phyloP scores from a whole-genome alignment of 2,113 vertebrate genomes.

The Oncorhynchus masou region DNA sequence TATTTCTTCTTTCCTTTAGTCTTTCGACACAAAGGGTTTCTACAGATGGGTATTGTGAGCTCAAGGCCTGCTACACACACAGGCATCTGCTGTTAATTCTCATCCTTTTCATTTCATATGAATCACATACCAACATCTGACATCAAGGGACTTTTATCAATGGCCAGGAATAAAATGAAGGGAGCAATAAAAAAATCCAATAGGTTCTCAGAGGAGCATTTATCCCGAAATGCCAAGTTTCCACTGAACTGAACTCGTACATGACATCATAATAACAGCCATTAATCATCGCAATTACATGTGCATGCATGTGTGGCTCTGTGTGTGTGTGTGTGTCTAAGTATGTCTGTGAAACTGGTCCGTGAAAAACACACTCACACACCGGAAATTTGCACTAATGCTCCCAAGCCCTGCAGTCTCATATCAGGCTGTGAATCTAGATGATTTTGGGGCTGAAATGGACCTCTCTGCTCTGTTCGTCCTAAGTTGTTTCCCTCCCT shows the following conservation, averaged over 20 bases:
- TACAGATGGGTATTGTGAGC: too few species aligned
- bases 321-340: too few species aligned
- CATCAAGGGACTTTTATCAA: constrained; percentile 27
- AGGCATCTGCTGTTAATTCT: constrained; percentile 1
- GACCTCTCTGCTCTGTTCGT: neutral
- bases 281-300: constrained; percentile 18
- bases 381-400: neutral
- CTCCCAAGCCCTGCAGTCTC: neutral
- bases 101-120: constrained; percentile 13
- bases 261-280: constrained; percentile 38
- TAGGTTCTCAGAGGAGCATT: constrained; percentile 8
- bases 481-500: neutral
- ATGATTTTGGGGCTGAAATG: neutral
- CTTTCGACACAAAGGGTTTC: neutral
- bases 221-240: constrained; percentile 36
- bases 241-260: constrained; percentile 20
- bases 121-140: constrained; percentile 23
- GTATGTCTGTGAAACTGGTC: neutral
- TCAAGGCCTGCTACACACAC: neutral
- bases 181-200: constrained; percentile 29
- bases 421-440: constrained; percentile 1
- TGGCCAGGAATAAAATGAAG: constrained; percentile 17
- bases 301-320: constrained; percentile 12
- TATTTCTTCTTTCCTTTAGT: too few species aligned
- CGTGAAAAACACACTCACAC: neutral